These are phyloP conservation scores for Python bivittatus DNA, from an alignment of 2,113 vertebrate genomes.

Conservation along the genomic window DNA sequence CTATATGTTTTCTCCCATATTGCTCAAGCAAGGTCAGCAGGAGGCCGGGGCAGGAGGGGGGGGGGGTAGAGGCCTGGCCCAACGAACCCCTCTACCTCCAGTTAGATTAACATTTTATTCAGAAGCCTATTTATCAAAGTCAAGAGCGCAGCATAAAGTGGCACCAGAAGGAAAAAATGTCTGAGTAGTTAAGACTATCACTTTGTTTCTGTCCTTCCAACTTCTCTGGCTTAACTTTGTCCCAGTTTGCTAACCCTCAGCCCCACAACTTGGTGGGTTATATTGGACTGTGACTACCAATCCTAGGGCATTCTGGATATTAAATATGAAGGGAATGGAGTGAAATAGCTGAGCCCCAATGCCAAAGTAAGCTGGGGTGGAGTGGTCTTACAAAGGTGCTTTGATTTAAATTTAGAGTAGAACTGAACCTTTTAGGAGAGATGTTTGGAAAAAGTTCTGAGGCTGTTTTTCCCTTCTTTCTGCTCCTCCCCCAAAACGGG, in stretches of 20 bases:
- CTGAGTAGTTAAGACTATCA: slow-evolving; percentile 47
- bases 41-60: slow-evolving; percentile 14
- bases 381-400: not conserved
- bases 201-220: not conserved
- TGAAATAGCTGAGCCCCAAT: not conserved
- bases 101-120: slow-evolving; percentile 75
- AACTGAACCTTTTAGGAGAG: no score
- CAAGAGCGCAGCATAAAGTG: slow-evolving; percentile 61
- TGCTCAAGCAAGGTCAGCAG: slow-evolving; percentile 55
- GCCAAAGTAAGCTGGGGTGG: not conserved
- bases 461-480: no score
- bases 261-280: slow-evolving; percentile 7
- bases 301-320: not conserved
- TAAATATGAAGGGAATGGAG: not conserved
- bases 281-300: not conserved
- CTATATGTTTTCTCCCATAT: slow-evolving; percentile 69
- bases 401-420: not conserved
- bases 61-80: slow-evolving; percentile 38
- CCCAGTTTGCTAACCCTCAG: slow-evolving; percentile 51
- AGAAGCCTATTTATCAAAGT: slow-evolving; percentile 81
- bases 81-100: slow-evolving; percentile 44
- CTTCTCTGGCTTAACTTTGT: slow-evolving; percentile 3
- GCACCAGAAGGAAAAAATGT: slow-evolving; percentile 63
- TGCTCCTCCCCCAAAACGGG: no score
- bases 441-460: no score